Base-by-base conservation (phyloP, 2,113 vertebrate genomes). In the Gobio gobio region DNA sequence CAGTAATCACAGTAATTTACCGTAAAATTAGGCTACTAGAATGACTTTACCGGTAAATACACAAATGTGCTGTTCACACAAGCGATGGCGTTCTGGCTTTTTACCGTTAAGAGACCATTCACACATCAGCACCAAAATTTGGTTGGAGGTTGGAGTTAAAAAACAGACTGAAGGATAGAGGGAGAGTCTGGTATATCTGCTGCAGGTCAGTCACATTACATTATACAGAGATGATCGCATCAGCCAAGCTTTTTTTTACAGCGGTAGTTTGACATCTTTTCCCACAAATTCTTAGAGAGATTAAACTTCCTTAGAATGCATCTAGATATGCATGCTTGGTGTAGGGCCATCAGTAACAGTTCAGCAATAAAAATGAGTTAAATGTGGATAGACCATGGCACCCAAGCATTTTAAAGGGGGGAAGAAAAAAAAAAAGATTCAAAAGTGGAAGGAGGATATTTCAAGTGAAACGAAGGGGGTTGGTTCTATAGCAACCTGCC, bases 361-460 rank as follows among this genome's bases (percentile, higher is more conserved):
- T 90, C 88, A 83, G 54, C 92, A 91, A 85, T 87, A 91, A 90
- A 93, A 93, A 89, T 92, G 90, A 93, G 93, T 93, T 94, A 95
- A 90, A 94, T 90, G 87, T 90, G 91, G 91, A 94, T 94, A 93
- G 95, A 94, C 92, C 92, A 96, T 95, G 94, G 94, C 95, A 96
- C 95, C 94, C 92, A 93, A 95, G 95, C 92, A 89, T 89, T 90
- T 92, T 91, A 78, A 59, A 14, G 18, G 24, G 12, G n/a, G n/a
- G n/a, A 6, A 2, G 1, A 51, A 20, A 64, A 78, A 29, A 29
- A 29, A 29, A n/a, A 5, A 81, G 24, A 68, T 12, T 91, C 89
- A 93, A 93, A 92, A 89, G 84, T 83, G 54, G 18, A 56, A 83
- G 22, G 9, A 85, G n/a, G 76, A 83, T 72, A 83, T 45, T 83